Base-by-base conservation (phyloP, 2,888 invertebrate genomes). In the Synergus gifuensis region DNA sequence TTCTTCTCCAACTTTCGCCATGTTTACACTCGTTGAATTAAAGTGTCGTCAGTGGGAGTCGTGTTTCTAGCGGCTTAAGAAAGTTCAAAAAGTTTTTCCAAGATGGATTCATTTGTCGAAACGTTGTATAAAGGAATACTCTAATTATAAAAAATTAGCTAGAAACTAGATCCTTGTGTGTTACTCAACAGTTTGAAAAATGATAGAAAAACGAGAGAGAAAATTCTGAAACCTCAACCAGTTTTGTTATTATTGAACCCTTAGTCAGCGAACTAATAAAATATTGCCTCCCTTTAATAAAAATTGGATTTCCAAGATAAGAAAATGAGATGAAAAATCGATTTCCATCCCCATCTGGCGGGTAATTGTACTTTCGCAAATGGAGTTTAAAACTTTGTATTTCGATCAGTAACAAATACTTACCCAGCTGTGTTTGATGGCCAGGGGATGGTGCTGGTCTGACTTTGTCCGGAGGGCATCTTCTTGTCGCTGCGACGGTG, bases 401-500 rank as follows among this genome's bases (percentile, higher is more conserved):
- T 80, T 66, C 64, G 42, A 79, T 62, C 40, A 58, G 76, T 9
- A 69, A 16, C 8, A 77, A 28, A 64, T 85, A 88, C 89, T 88
- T 86, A 91, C 90, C 89, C 80, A 91, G 89, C 81, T 91, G 91
- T 40, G 90, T 87, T 86, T 91, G 91, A 87, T 91, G 90, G 78
- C 89, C 87, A 49, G 95, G 95, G 78, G 95, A 94, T 14, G 96
- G 96, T 86, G 96, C 93, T 14, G 96, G 96, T 80, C 96, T 94
- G 83, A 95, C 94, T 92, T 96, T 96, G 93, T 96, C 96, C 85
- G 96, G 96, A 78, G 96, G 96, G 86, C 96, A 96, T 92, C 96
- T 94, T 84, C 96, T 94, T 83, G 95, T 95, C 76, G 96, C 96
- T 87, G 96, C 94, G 83, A 96, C 96, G 46, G 96, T 96, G 81